Evolutionary conservation across 1,140 invertebrate genomes (phyloP).

Genomic region (Macrobrachium rosenbergii): DNA sequence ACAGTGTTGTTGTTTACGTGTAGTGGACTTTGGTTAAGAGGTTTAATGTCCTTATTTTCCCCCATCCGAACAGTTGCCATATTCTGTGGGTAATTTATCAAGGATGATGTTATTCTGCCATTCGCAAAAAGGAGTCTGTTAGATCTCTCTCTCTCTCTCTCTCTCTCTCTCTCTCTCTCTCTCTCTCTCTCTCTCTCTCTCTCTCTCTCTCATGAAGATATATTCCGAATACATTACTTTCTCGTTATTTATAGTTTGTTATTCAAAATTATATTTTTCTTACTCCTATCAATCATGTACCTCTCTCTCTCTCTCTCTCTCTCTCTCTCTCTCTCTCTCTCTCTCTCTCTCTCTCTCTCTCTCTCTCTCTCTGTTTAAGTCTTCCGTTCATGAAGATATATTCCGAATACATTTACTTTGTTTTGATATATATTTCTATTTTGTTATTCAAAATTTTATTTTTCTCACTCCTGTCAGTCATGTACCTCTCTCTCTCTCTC

Average conservation of each 20-base stretch:
- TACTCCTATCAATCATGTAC: background rate
- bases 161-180: background rate
- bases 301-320: slow-evolving; percentile 38
- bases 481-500: too few species aligned
- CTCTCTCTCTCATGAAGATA: background rate
- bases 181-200: background rate
- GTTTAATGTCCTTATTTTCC: too few species aligned
- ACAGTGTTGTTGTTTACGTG: too few species aligned
- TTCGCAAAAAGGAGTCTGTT: background rate
- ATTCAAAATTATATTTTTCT: background rate
- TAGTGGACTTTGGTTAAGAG: too few species aligned
- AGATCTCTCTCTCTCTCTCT: background rate
- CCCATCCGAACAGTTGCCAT: too few species aligned
- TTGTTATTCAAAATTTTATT: too few species aligned
- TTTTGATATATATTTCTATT: too few species aligned
- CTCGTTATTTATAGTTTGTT: background rate
- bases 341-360: slow-evolving; percentile 16
- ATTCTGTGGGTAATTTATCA: too few species aligned
- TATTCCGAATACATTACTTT: background rate
- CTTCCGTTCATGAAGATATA: too few species aligned
- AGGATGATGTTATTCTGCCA: too few species aligned
- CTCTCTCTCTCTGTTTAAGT: background rate
- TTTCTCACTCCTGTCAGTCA: too few species aligned
- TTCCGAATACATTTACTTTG: too few species aligned
- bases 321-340: slow-evolving; percentile 42